These are phyloP conservation scores for Neosilurus hyrtlii DNA, from an alignment of 2,797 vertebrate species.

Conservation along the genomic window DNA sequence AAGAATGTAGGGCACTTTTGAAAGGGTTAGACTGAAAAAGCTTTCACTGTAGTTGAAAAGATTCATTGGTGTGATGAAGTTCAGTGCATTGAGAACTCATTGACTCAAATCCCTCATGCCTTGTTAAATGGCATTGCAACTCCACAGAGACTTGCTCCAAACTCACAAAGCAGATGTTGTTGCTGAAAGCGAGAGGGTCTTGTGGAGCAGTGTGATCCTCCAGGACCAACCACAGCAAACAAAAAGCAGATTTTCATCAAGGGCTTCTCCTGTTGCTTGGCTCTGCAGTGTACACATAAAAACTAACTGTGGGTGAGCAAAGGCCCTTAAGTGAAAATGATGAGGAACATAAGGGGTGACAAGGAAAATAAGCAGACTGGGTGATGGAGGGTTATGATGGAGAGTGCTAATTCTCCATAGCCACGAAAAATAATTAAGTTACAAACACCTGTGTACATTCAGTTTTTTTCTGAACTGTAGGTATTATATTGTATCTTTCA, in stretches of 20 bases:
- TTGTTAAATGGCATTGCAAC: slow-evolving; percentile 77
- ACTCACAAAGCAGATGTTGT: slow-evolving; percentile 77
- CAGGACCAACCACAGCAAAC: slow-evolving; percentile 71
- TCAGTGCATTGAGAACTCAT: slow-evolving; percentile 67
- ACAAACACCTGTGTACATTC: slow-evolving; percentile 45
- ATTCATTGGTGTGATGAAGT: slow-evolving; percentile 63
- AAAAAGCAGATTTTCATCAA: slow-evolving; percentile 57
- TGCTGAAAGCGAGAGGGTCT: slow-evolving; percentile 68
- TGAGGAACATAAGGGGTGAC: slow-evolving; percentile 28
- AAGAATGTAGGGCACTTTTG: slow-evolving; percentile 42
- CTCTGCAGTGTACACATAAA: slow-evolving; percentile 51
- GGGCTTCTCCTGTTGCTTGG: slow-evolving; percentile 55
- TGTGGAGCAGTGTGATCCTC: slow-evolving; percentile 74
- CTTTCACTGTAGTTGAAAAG: slow-evolving; percentile 62
- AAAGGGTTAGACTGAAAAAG: slow-evolving; percentile 34
- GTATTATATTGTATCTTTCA: too few species aligned
- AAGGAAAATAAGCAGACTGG: slow-evolving; percentile 44
- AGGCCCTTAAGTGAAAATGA: slow-evolving; percentile 53
- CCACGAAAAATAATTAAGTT: slow-evolving; percentile 49
- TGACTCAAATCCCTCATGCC: slow-evolving; percentile 77
- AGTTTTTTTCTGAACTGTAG: too few species aligned
- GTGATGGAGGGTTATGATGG: slow-evolving; percentile 48
- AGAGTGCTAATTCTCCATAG: slow-evolving; percentile 40
- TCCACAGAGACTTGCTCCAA: slow-evolving; percentile 75
- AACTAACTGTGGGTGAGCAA: slow-evolving; percentile 45